Base-by-base conservation (phyloP, 2,113 vertebrate genomes). In the Tiliqua scincoides region DNA sequence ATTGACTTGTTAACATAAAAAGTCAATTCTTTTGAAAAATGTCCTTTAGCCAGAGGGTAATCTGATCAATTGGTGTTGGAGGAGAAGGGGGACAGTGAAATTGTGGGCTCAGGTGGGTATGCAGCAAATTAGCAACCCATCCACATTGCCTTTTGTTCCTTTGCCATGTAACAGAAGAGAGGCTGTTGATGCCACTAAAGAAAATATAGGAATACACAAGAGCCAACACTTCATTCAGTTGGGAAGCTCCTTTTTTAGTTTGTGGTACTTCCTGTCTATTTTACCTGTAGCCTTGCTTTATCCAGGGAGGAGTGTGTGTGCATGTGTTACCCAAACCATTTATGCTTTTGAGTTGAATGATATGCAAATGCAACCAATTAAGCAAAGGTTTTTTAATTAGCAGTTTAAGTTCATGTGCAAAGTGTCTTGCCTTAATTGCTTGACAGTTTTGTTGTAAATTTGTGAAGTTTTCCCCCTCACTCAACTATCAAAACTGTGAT, bases 291-390 rank as follows among this genome's bases (percentile, higher is more conserved):
- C 82, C 86, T 84, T 89, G 83, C 92, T 89, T 88, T 23, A 70
- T 85, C 89, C 82, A 78, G 83, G 90, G 86, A 90, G 88, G 79
- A 5, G 57, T 65, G 68, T 85, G 72, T 89, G 88, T 86, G 54
- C 4, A 17, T 61, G 57, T 87, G 88, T 91, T 92, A 92, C 95
- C 95, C 92, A 77, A 95, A 91, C 94, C 94, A 92, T 96, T 95
- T 90, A 90, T 89, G 87, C 92, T 93, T 89, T 93, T 93, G 65
- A 92, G 88, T 94, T 90, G 95, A 98, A 97, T 96, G 94, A 93
- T 97, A 97, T 97, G 96, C 96, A 97, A 97, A 98, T 97, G 89
- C 91, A 97, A 96, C 96, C 96, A 98, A 97, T 98, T 98, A 97
- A 97, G 96, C 97, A 94, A 95, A 95, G 95, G 95, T 94, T 95